Evolutionary conservation across 2,113 vertebrate species (phyloP).

Genomic region (Poeciliopsis prolifica): DNA sequence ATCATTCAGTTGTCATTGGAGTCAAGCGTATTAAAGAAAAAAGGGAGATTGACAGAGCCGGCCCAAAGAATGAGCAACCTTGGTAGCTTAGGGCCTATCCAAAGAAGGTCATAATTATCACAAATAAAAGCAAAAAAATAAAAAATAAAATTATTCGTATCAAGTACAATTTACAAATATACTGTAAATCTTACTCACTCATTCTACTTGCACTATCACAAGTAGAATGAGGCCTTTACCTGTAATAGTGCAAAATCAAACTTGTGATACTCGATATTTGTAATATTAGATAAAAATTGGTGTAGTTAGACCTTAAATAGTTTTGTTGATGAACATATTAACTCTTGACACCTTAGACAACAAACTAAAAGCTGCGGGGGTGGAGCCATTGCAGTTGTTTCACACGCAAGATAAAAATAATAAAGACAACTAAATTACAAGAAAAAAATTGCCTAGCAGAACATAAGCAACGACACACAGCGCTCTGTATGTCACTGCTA

Average conservation of each 20-base stretch:
- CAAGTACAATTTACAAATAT: background rate
- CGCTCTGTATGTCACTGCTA: too few species aligned
- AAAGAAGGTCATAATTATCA: background rate
- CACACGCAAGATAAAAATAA: background rate
- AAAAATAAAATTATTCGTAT: background rate
- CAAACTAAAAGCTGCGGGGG: background rate
- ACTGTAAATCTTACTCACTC: background rate
- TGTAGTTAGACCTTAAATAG: background rate
- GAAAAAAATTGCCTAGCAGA: background rate
- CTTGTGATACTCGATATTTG: background rate
- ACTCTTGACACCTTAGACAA: background rate
- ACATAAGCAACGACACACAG: too few species aligned
- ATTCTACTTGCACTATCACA: background rate
- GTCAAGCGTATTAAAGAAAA: background rate
- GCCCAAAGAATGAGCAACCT: background rate
- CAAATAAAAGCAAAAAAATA: too few species aligned
- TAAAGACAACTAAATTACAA: background rate
- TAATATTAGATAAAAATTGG: background rate
- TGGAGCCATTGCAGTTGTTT: background rate
- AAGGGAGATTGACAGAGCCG: background rate
- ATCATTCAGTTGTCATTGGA: background rate
- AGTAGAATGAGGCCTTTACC: background rate
- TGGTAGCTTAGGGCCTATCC: background rate
- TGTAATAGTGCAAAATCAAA: background rate
- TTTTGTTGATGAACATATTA: background rate